Conservation (phyloP, 1,140 invertebrate species). For the Neoseiulus cucumeris region DNA sequence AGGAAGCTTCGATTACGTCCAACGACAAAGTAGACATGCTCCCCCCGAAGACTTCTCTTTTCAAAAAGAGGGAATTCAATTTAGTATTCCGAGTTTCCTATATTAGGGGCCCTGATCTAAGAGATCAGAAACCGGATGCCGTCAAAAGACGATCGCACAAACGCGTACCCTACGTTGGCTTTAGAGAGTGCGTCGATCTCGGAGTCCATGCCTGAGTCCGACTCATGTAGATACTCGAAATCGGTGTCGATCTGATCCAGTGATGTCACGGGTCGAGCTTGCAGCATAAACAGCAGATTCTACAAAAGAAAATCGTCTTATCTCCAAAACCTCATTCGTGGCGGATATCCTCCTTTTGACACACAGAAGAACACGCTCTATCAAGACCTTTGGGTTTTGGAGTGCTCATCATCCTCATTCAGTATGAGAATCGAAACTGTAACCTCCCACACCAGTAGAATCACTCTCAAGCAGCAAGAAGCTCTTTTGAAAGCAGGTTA, state of each 20-base stretch:
- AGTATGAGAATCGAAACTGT: too few species aligned
- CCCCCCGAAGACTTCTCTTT: background rate
- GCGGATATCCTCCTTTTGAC: too few species aligned
- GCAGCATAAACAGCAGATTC: background rate
- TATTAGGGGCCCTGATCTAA: background rate
- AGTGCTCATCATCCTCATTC: too few species aligned
- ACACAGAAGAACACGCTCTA: too few species aligned
- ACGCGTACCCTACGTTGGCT: background rate
- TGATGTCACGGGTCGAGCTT: background rate
- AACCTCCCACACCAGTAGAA: too few species aligned
- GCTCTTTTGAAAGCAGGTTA: too few species aligned
- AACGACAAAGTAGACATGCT: background rate
- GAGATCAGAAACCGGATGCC: background rate
- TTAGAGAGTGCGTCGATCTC: conserved; percentile 3
- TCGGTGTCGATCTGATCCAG: conserved; percentile 4
- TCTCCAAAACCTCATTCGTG: too few species aligned
- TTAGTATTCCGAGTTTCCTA: background rate
- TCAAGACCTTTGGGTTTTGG: too few species aligned
- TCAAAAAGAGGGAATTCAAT: background rate
- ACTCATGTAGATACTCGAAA: conserved; percentile 3
- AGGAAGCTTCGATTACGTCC: background rate
- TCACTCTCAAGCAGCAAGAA: too few species aligned
- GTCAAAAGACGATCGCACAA: background rate
- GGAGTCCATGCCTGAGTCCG: background rate
- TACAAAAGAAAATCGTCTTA: background rate